Conservation (phyloP, 2,797 vertebrate genomes). For the Erethizon dorsatum region DNA sequence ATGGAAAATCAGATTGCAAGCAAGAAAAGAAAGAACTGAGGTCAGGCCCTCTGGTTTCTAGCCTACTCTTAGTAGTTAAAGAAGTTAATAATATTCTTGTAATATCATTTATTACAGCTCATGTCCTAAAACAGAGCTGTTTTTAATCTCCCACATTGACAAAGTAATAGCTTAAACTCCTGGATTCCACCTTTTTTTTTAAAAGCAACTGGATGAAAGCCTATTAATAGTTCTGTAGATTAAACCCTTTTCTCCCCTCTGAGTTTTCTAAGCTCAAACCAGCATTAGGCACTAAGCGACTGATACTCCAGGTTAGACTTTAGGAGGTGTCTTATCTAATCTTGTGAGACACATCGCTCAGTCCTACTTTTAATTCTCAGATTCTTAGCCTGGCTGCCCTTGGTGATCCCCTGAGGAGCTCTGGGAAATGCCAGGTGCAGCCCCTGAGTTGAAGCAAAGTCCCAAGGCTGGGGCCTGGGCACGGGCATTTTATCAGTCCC, state of each 20-base stretch:
- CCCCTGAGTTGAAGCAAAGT: background rate
- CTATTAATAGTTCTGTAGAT: background rate
- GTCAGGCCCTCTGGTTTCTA: background rate
- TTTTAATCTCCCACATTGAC: background rate
- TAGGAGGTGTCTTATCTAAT: background rate
- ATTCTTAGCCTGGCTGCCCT: background rate
- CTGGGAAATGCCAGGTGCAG: background rate
- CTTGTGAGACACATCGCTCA: background rate
- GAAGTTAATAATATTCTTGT: background rate
- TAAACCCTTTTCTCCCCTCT: background rate
- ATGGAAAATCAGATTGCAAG: background rate
- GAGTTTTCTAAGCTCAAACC: slow-evolving; percentile 12
- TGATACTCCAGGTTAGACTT: background rate
- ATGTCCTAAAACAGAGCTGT: background rate
- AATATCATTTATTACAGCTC: background rate
- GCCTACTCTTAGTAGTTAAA: background rate
- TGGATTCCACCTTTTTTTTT: background rate
- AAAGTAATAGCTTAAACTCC: slow-evolving; percentile 9
- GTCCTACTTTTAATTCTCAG: background rate
- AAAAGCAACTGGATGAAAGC: background rate
- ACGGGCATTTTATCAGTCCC: background rate
- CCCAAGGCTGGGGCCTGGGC: fast-evolving
- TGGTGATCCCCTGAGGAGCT: background rate
- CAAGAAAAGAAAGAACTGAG: background rate
- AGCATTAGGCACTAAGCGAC: background rate